phyloP scores from a whole-genome alignment of 2,888 invertebrate species.

The Tuta absoluta region DNA sequence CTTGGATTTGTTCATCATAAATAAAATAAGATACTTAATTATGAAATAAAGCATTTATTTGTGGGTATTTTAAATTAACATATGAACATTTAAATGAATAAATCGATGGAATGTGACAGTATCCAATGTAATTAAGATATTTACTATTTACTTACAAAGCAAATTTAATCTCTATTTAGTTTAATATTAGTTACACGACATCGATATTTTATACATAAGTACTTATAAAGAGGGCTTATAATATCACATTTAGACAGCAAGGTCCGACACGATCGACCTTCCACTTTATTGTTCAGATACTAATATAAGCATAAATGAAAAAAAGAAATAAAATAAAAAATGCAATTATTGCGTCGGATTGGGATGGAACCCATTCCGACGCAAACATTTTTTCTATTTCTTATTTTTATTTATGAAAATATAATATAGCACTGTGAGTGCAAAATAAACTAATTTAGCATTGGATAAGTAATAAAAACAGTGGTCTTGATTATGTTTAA shows the following conservation, averaged over 20 bases:
- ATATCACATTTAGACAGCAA: slow-evolving; percentile 73
- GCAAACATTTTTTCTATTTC: too few species aligned
- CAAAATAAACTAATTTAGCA: too few species aligned
- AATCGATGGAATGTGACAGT: slow-evolving; percentile 47
- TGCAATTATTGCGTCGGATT: too few species aligned
- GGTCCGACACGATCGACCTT: slow-evolving; percentile 52
- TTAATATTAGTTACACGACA: slow-evolving; percentile 66
- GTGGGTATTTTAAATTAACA: slow-evolving; percentile 29
- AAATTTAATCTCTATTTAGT: slow-evolving; percentile 48
- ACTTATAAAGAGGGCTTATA: slow-evolving; percentile 70
- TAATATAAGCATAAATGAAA: too few species aligned
- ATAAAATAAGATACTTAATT: too few species aligned
- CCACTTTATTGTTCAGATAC: slow-evolving; percentile 35
- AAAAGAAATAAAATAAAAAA: too few species aligned
- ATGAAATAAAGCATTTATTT: background rate
- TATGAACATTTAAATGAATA: slow-evolving; percentile 41
- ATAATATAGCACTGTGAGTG: too few species aligned
- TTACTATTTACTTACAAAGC: slow-evolving; percentile 62
- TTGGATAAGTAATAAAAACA: slow-evolving; percentile 19
- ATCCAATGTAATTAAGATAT: slow-evolving; percentile 43
- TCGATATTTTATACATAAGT: slow-evolving; percentile 66
- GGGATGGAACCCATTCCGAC: too few species aligned
- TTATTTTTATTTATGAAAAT: too few species aligned
- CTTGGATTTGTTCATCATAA: too few species aligned
- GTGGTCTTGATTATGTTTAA: background rate